Percentiles rank a stretch among this genome's conserved stretches.
These are phyloP conservation scores for Montipora capricornis DNA, from an alignment of 64 coral and sea anemone species.

Conservation along the genomic window DNA sequence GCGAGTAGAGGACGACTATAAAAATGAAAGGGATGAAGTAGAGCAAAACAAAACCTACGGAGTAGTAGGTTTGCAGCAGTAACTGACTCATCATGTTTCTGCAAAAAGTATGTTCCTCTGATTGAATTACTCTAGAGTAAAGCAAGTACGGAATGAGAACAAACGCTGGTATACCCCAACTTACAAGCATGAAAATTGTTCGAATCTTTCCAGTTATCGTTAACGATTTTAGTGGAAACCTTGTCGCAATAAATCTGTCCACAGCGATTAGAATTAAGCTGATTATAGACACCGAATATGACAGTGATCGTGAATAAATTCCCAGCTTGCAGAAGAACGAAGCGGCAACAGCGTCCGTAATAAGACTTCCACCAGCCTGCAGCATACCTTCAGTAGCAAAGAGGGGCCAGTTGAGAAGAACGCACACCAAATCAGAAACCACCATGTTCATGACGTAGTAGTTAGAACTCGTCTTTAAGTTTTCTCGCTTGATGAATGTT, in stretches of 20 bases:
- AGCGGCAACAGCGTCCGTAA: background rate
- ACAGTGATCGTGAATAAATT: background rate
- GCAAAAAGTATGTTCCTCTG: conserved; percentile 4
- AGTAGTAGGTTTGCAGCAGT: background rate
- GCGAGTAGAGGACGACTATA: no score
- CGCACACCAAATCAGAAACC: background rate
- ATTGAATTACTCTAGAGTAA: background rate
- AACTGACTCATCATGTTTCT: conserved; percentile 10
- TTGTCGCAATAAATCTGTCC: conserved; percentile 10
- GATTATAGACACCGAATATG: conserved; percentile 3
- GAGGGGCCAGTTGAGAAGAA: conserved; percentile 13
- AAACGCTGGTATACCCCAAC: background rate
- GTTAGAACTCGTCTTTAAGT: conserved; percentile 6
- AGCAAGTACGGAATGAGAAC: background rate
- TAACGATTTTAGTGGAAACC: background rate
- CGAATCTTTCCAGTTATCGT: background rate
- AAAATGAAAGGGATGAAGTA: no score
- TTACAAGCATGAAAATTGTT: background rate
- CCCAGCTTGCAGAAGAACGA: conserved; percentile 14
- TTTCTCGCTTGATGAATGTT: background rate
- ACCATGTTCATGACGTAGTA: conserved; percentile 25
- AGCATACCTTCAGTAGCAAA: conserved; percentile 30
- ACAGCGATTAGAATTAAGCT: conserved; percentile 11
- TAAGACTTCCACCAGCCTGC: background rate
- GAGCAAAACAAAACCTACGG: background rate